These are phyloP conservation scores for Catostylus mosaicus DNA, from an alignment of 30 jellyfish, hydroid and myxozoan species.

Conservation along the genomic window DNA sequence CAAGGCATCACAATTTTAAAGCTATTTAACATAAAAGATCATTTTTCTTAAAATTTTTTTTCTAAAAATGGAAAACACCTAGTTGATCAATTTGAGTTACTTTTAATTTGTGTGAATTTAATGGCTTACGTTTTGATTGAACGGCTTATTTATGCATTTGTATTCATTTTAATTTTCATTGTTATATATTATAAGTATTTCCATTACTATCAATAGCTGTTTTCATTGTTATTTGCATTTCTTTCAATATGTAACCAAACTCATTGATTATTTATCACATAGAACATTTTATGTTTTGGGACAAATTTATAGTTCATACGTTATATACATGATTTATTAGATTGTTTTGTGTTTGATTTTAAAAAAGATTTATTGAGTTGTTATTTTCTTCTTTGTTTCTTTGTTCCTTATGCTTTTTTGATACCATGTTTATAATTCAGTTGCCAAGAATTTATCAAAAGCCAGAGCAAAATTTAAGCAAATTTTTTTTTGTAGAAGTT, in stretches of 20 bases:
- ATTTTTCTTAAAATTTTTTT: no score
- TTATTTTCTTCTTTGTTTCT: conserved; percentile 2
- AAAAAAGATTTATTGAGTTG: not conserved
- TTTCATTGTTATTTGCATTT: not conserved
- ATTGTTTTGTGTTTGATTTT: not conserved
- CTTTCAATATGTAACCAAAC: not conserved
- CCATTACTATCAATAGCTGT: no score
- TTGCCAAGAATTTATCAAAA: no score
- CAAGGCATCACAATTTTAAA: no score
- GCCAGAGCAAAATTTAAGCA: no score
- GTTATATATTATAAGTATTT: not conserved
- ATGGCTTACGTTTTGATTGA: not conserved
- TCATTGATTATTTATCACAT: not conserved
- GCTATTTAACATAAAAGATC: no score
- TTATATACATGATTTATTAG: not conserved
- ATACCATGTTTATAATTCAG: not conserved
- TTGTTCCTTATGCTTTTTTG: not conserved
- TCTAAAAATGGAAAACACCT: no score
- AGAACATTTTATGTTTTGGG: not conserved
- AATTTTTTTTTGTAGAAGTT: no score
- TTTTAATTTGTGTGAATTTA: not conserved
- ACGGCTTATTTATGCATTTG: not conserved
- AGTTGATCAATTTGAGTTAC: no score
- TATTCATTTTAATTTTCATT: not conserved
- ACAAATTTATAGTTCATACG: not conserved